These are phyloP conservation scores for Cataglyphis cursor DNA, from an alignment of 2,888 invertebrate genomes.

Conservation along the genomic window DNA sequence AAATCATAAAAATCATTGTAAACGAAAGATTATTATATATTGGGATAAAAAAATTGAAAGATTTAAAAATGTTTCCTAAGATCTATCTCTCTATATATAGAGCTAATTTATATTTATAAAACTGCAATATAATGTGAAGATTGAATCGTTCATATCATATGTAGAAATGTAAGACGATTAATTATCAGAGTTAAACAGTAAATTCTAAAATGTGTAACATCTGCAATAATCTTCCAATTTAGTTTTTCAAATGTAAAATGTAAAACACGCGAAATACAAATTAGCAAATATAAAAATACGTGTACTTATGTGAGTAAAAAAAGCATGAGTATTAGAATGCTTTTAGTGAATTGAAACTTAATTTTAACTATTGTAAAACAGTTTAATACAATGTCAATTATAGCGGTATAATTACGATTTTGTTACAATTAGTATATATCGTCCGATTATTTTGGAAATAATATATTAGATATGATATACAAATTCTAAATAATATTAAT, in stretches of 20 bases:
- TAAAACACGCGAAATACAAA: background rate
- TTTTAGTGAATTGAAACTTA: constrained; percentile 4
- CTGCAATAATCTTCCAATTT: constrained; percentile 17
- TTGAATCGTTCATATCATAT: background rate
- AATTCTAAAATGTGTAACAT: constrained; percentile 24
- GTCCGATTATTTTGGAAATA: background rate
- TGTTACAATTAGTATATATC: background rate
- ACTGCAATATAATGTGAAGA: background rate
- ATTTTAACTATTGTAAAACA: background rate
- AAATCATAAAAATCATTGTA: background rate
- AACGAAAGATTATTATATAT: background rate
- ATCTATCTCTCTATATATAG: background rate
- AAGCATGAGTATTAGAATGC: background rate
- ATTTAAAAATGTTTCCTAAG: background rate
- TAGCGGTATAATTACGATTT: background rate
- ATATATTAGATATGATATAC: background rate
- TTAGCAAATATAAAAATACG: background rate
- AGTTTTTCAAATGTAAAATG: background rate
- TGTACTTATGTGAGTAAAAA: background rate
- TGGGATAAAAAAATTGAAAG: background rate
- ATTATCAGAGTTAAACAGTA: constrained; percentile 1
- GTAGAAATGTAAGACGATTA: background rate
- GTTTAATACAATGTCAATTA: constrained; percentile 16
- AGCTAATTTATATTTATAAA: constrained; percentile 14
- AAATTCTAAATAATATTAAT: background rate